Conservation (phyloP, 2,113 vertebrate species). For the Petrocephalus zakoni region DNA sequence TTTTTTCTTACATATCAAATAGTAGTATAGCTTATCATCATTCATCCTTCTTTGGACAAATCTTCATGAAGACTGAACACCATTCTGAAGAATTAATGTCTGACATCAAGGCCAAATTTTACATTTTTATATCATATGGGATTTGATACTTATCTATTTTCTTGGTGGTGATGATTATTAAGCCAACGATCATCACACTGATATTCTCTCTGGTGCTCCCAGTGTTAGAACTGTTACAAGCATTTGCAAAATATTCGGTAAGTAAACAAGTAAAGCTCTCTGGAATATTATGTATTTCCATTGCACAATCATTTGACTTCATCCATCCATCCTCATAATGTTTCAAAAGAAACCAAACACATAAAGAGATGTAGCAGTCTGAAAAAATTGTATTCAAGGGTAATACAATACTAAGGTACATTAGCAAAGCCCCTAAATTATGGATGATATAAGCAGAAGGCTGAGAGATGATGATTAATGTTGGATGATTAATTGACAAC, state of each 20-base stretch:
- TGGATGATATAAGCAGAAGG: not conserved
- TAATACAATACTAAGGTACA: not conserved
- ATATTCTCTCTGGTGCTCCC: not conserved
- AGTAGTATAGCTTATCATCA: not conserved
- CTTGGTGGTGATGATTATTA: not conserved
- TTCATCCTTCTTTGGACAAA: not conserved
- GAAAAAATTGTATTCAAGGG: not conserved
- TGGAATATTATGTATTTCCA: not conserved
- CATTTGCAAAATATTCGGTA: not conserved
- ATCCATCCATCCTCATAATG: not conserved
- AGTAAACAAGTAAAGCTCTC: not conserved
- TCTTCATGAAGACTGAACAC: not conserved
- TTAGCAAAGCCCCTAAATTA: not conserved
- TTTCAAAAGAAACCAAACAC: not conserved
- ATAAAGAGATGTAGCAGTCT: not conserved
- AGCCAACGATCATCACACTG: not conserved
- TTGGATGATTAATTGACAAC: not conserved
- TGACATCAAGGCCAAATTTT: not conserved
- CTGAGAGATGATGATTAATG: conserved; percentile 5
- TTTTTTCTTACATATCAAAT: not conserved
- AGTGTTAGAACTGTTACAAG: not conserved
- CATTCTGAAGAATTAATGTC: not conserved
- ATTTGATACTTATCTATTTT: not conserved
- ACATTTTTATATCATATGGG: not conserved
- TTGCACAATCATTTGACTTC: not conserved